These are phyloP conservation scores for Takifugu flavidus DNA, from an alignment of 2,113 vertebrate genomes.

Conservation along the genomic window DNA sequence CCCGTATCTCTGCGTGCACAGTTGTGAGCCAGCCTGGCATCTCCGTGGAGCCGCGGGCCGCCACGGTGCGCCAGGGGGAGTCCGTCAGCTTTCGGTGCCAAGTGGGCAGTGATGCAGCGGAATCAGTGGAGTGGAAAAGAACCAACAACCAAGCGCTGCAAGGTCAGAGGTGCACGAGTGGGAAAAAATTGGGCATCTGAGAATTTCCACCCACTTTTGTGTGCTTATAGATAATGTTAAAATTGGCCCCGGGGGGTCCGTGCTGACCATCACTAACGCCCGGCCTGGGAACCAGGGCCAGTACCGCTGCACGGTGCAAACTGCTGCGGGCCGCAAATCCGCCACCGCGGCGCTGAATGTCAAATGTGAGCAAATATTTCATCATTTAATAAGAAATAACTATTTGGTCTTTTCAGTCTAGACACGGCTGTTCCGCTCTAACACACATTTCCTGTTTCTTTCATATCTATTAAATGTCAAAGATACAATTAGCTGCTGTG, in stretches of 20 bases:
- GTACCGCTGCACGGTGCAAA: slow-evolving; percentile 86
- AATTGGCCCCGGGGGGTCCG: slow-evolving; percentile 78
- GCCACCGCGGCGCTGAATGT: slow-evolving; percentile 79
- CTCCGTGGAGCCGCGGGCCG: slow-evolving; percentile 79
- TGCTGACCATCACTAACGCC: slow-evolving; percentile 77
- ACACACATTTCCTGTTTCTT: no score
- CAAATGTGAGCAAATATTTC: slow-evolving; percentile 74
- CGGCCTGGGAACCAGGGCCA: slow-evolving; percentile 81
- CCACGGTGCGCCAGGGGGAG: slow-evolving; percentile 80
- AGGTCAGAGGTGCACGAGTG: slow-evolving; percentile 31
- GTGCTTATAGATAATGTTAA: slow-evolving; percentile 80
- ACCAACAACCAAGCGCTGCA: slow-evolving; percentile 61
- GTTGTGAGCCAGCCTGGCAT: slow-evolving; percentile 70
- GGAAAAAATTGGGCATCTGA: background rate
- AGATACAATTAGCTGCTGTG: no score
- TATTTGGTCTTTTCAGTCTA: no score
- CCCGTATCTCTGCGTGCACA: background rate
- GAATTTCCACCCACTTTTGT: background rate
- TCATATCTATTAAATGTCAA: no score
- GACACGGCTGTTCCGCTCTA: no score
- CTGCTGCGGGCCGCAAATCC: slow-evolving; percentile 72
- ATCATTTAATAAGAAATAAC: no score
- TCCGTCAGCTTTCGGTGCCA: slow-evolving; percentile 84
- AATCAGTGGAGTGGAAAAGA: slow-evolving; percentile 79
- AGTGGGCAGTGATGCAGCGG: slow-evolving; percentile 58